phyloP scores from a whole-genome alignment of 1,140 invertebrate species.

The Magallana angulata region DNA sequence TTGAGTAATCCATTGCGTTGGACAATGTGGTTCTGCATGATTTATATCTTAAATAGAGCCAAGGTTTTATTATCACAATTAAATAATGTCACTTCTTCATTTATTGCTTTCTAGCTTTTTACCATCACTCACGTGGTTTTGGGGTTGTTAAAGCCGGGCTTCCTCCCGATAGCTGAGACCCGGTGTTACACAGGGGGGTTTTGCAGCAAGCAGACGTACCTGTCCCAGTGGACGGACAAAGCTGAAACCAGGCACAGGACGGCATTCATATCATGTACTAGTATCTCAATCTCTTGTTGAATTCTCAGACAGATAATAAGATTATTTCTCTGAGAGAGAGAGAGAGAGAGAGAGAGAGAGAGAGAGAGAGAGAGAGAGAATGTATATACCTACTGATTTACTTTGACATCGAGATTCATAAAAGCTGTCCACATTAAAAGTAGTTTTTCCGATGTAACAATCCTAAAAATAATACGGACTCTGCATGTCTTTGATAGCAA shows the following conservation, averaged over 20 bases:
- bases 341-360: too few relatives aligned
- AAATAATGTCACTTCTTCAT: too few relatives aligned
- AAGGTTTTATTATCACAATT: too few relatives aligned
- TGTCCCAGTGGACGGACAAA: background rate
- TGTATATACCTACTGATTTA: background rate
- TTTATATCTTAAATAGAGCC: background rate
- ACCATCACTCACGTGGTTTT: background rate
- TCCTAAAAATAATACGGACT: background rate
- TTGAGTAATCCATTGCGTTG: background rate
- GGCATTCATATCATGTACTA: too few relatives aligned
- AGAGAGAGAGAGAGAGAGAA: too few relatives aligned
- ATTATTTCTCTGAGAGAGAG: too few relatives aligned
- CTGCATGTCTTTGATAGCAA: background rate
- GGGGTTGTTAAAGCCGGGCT: background rate
- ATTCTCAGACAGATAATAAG: too few relatives aligned
- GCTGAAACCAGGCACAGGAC: background rate
- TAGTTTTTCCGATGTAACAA: background rate
- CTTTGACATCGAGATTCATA: constrained; percentile 12
- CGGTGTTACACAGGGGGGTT: background rate
- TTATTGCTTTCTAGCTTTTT: background rate
- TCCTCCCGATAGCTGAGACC: background rate
- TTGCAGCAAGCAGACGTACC: background rate
- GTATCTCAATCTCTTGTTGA: too few relatives aligned
- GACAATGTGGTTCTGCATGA: background rate
- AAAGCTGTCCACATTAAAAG: background rate